Conservation (phyloP, 37 sponge, comb jelly and placozoan genomes). For the Spongilla lacustris region DNA sequence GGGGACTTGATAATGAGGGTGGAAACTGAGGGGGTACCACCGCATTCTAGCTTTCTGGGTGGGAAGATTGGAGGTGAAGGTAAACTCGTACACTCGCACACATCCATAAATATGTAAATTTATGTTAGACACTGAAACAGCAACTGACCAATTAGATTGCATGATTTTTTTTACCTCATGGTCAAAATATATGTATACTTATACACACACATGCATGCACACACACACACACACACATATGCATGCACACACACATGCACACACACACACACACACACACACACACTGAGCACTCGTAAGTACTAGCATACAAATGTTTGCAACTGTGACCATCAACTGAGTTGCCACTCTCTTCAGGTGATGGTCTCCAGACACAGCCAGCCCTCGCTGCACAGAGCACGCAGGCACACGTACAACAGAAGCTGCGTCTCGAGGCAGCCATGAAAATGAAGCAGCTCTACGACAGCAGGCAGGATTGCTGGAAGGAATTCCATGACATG, state of each 20-base stretch:
- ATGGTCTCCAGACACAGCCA: neutral
- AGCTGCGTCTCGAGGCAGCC: constrained; percentile 48
- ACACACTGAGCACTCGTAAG: neutral
- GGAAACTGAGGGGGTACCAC: neutral
- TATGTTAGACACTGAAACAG: too few species aligned
- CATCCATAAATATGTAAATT: neutral
- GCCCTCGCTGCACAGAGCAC: neutral
- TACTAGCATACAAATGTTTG: neutral
- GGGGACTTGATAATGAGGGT: neutral
- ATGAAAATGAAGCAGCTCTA: constrained; percentile 64
- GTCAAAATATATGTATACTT: neutral
- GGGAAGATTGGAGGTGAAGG: neutral
- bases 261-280: constrained; percentile 18
- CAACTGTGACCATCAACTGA: neutral
- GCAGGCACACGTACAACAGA: neutral
- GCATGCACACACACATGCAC: constrained; percentile 22
- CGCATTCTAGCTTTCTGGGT: neutral
- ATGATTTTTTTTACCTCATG: too few species aligned
- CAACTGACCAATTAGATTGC: too few species aligned
- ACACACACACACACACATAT: constrained; percentile 5
- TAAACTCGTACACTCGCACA: neutral
- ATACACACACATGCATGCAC: neutral
- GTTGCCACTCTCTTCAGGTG: neutral
- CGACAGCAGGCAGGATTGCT: constrained; percentile 31
- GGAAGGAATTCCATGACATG: constrained; percentile 58